These are phyloP conservation scores for Platalea minor DNA, from an alignment of 2,797 vertebrate genomes.

Conservation along the genomic window DNA sequence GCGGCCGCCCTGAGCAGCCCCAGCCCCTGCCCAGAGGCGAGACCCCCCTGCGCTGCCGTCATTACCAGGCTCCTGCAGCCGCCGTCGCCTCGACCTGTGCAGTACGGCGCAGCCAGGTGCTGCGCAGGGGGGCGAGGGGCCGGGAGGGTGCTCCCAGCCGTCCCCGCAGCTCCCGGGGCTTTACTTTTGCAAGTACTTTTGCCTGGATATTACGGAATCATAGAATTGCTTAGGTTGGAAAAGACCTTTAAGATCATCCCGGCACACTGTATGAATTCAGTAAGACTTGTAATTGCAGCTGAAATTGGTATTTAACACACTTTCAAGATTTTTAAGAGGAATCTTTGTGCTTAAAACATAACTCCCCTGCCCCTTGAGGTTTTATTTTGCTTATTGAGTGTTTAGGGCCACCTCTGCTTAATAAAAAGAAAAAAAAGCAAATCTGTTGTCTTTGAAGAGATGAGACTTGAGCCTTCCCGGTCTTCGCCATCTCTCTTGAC, in stretches of 20 bases:
- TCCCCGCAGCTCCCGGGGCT: neutral
- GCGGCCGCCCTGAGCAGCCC: neutral
- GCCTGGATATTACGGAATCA: neutral
- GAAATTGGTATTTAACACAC: neutral
- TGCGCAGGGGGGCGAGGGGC: neutral
- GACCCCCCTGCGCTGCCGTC: neutral
- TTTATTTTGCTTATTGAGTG: neutral
- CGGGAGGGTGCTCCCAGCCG: neutral
- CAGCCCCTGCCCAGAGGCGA: neutral
- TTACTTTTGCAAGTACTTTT: neutral
- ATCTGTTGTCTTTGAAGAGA: neutral
- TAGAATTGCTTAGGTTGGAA: too few relatives aligned
- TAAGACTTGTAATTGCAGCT: neutral
- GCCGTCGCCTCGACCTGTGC: rapidly evolving
- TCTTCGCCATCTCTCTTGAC: neutral
- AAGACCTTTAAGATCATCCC: too few relatives aligned
- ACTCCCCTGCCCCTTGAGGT: neutral
- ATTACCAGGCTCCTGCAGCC: neutral
- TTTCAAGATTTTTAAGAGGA: neutral
- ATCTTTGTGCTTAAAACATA: neutral
- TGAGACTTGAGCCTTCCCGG: rapidly evolving
- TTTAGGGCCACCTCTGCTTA: neutral
- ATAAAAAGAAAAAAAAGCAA: neutral
- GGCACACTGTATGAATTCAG: neutral
- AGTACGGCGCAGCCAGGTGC: neutral